Evolutionary conservation across 2,113 vertebrate genomes (phyloP).

Genomic region (Nothoprocta pentlandii): DNA sequence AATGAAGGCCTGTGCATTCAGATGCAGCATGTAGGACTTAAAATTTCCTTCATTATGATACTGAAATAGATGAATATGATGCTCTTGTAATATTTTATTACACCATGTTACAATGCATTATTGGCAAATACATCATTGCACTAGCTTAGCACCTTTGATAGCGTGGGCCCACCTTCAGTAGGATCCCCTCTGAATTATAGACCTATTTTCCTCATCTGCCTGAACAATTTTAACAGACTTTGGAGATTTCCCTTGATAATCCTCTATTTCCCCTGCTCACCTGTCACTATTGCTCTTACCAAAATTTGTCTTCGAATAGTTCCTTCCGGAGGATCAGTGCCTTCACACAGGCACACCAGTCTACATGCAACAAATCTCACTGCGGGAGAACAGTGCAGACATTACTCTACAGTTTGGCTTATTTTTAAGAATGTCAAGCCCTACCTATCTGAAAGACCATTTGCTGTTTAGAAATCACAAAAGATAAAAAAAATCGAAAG

Average conservation of each 20-base stretch:
- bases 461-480: neutral
- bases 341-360: slow-evolving; percentile 80
- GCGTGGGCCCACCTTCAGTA: neutral
- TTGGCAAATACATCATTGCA: neutral
- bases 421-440: neutral
- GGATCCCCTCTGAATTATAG: neutral
- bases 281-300: slow-evolving; percentile 78
- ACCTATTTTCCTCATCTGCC: neutral
- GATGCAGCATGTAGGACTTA: neutral
- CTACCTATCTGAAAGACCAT: neutral
- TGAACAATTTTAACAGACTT: neutral
- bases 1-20: neutral
- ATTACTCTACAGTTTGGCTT: neutral
- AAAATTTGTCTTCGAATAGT: slow-evolving; percentile 85
- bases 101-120: neutral
- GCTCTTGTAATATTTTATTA: neutral
- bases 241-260: neutral
- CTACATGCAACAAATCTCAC: slow-evolving; percentile 88
- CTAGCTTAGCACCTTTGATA: neutral
- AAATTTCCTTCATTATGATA: accelerated
- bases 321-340: slow-evolving; percentile 79
- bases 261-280: neutral
- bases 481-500: neutral
- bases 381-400: slow-evolving; percentile 71
- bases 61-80: neutral